These are phyloP conservation scores for Balanococcus diminutus DNA, from an alignment of 2,888 invertebrate species.

Conservation along the genomic window DNA sequence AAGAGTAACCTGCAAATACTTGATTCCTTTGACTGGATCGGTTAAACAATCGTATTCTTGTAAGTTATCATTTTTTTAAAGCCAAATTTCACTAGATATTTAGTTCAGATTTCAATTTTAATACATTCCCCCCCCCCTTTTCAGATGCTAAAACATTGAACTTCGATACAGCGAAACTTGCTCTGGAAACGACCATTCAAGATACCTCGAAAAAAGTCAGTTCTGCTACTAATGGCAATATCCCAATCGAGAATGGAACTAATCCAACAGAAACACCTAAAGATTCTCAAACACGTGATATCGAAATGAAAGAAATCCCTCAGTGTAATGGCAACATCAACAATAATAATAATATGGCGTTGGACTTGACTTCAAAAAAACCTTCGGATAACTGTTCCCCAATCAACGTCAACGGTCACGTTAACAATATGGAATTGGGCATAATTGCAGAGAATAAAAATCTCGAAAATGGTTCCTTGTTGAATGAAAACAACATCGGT, in stretches of 20 bases:
- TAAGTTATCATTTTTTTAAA: neutral
- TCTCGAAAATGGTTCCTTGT: neutral
- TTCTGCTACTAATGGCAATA: neutral
- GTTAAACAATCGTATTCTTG: conserved; percentile 23
- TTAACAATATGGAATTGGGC: neutral
- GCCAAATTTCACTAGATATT: too few species aligned
- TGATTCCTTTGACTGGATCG: conserved; percentile 61
- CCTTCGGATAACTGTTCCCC: neutral
- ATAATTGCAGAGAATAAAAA: neutral
- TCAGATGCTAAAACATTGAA: conserved; percentile 38
- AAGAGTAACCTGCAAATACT: conserved; percentile 66
- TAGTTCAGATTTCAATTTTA: too few species aligned
- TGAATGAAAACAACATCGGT: too few species aligned
- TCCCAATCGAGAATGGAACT: neutral
- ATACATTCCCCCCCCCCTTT: too few species aligned
- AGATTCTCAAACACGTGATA: neutral
- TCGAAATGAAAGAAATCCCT: conserved; percentile 22
- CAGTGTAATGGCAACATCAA: neutral
- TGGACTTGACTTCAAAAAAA: neutral
- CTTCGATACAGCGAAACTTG: conserved; percentile 15
- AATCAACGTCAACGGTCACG: neutral
- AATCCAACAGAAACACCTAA: neutral
- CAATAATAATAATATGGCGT: neutral
- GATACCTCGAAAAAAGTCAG: neutral
- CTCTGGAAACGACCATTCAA: neutral